Evolutionary conservation across 2,888 invertebrate genomes (phyloP).

Genomic region (Protophormia terraenovae): DNA sequence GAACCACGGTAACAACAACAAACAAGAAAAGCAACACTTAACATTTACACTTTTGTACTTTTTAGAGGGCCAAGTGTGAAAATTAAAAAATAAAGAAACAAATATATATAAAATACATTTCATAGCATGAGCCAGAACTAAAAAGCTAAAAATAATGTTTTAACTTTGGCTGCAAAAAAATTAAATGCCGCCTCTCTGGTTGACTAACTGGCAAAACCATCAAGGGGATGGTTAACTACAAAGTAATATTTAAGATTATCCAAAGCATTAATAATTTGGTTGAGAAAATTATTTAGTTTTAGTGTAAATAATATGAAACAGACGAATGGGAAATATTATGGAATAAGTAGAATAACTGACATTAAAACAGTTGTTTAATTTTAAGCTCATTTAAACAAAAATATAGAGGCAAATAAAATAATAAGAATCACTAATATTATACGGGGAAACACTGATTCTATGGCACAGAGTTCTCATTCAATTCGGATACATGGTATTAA

Average conservation of each 20-base stretch:
- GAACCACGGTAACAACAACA: not conserved
- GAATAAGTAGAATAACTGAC: not conserved
- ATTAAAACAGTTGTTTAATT: not conserved
- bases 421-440: too few relatives aligned
- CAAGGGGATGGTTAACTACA: slow-evolving; percentile 32
- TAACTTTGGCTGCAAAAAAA: slow-evolving; percentile 5
- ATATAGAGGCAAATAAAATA: too few relatives aligned
- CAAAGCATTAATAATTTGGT: slow-evolving; percentile 42
- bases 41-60: slow-evolving; percentile 52
- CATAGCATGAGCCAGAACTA: slow-evolving; percentile 10
- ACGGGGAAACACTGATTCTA: too few relatives aligned
- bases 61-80: slow-evolving; percentile 32
- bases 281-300: slow-evolving; percentile 13
- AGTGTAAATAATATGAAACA: not conserved
- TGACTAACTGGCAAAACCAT: not conserved
- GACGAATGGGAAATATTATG: not conserved
- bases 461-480: too few relatives aligned
- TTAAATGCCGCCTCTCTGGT: not conserved
- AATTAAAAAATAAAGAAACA: slow-evolving; percentile 19
- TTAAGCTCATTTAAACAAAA: slow-evolving; percentile 10
- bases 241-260: slow-evolving; percentile 56
- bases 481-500: too few relatives aligned
- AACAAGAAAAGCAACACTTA: slow-evolving; percentile 52
- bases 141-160: slow-evolving; percentile 37
- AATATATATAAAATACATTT: not conserved